These are phyloP conservation scores for Kuschelorhynchus macadamiae DNA, from an alignment of 2,888 invertebrate species.

Conservation along the genomic window DNA sequence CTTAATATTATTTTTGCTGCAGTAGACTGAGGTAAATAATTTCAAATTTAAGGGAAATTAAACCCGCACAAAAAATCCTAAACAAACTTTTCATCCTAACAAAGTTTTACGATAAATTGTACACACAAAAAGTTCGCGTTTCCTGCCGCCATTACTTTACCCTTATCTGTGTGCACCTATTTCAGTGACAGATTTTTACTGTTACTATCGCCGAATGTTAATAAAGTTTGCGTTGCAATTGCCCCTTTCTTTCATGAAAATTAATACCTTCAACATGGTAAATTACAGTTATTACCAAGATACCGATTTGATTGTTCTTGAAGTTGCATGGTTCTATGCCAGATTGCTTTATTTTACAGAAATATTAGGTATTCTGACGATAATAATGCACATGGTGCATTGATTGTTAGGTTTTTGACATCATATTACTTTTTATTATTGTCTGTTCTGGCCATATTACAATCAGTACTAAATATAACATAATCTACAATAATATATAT, in stretches of 20 bases:
- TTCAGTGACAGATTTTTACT: conserved; percentile 42
- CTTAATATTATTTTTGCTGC: too few relatives aligned
- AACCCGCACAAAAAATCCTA: too few relatives aligned
- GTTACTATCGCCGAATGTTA: conserved; percentile 39
- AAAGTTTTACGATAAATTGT: conserved; percentile 3
- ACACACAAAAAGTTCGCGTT: conserved; percentile 11
- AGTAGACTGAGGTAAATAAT: too few relatives aligned
- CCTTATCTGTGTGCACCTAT: background rate
- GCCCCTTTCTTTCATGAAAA: conserved; percentile 36
- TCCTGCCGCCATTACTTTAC: background rate
- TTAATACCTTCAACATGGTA: conserved; percentile 32
- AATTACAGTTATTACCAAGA: conserved; percentile 27
- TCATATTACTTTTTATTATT: too few relatives aligned
- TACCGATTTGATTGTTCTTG: conserved; percentile 6
- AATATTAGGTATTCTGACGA: too few relatives aligned
- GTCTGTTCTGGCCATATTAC: too few relatives aligned
- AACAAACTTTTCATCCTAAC: too few relatives aligned
- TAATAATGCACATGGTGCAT: background rate
- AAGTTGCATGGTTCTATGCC: too few relatives aligned
- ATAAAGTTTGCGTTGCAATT: conserved; percentile 42
- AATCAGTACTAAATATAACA: too few relatives aligned
- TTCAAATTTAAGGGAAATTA: too few relatives aligned
- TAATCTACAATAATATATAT: background rate
- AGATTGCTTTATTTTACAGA: conserved; percentile 10
- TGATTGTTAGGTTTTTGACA: background rate